Evolutionary conservation across 2,888 invertebrate genomes (phyloP).

Genomic region (Acrocera orbiculus): DNA sequence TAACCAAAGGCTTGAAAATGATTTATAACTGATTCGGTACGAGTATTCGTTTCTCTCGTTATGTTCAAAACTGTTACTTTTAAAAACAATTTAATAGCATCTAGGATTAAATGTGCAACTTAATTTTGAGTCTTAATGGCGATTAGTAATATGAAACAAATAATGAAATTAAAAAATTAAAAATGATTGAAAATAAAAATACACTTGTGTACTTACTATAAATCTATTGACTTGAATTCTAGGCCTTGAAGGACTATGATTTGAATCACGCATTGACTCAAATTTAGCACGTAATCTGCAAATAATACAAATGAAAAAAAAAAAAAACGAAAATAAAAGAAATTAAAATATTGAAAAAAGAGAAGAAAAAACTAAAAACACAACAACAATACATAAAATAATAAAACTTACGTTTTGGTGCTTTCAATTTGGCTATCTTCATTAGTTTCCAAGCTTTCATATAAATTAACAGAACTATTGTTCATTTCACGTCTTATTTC

Average conservation of each 20-base stretch:
- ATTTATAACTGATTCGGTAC: too few relatives aligned
- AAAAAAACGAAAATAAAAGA: conserved; percentile 2
- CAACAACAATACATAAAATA: neutral
- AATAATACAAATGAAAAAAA: conserved; percentile 11
- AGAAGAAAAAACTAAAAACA: neutral
- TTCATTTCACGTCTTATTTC: conserved; percentile 41
- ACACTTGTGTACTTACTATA: conserved; percentile 71
- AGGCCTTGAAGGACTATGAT: conserved; percentile 32
- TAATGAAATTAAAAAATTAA: too few relatives aligned
- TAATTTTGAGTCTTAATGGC: too few relatives aligned
- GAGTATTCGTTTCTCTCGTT: too few relatives aligned
- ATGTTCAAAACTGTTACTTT: too few relatives aligned
- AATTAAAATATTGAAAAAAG: conserved; percentile 1
- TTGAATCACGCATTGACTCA: conserved; percentile 57
- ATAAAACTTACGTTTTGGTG: conserved; percentile 46
- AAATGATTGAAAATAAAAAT: too few relatives aligned
- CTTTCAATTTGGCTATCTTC: conserved; percentile 69
- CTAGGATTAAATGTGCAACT: too few relatives aligned
- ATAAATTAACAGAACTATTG: conserved; percentile 29
- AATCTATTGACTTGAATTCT: conserved; percentile 72
- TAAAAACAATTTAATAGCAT: too few relatives aligned
- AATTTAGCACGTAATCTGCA: conserved; percentile 67
- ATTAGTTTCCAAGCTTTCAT: conserved; percentile 35
- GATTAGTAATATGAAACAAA: too few relatives aligned
- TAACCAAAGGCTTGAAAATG: too few relatives aligned